Conservation (phyloP, 2,797 vertebrate genomes). For the Rhadinocentrus ornatus region DNA sequence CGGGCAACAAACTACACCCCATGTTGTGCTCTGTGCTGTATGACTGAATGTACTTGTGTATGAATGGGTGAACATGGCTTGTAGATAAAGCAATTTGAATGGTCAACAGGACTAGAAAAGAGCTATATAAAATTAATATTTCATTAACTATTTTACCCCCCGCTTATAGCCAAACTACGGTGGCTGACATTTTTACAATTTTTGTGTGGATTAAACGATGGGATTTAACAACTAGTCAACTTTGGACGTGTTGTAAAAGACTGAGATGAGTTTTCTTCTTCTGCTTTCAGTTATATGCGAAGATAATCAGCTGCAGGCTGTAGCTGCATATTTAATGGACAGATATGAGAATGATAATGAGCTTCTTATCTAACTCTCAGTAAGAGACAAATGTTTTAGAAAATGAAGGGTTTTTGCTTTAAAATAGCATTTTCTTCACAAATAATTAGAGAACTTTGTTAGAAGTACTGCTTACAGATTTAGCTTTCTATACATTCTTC, state of each 20-base stretch:
- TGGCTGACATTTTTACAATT: background rate
- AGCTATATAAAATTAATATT: background rate
- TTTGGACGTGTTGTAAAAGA: background rate
- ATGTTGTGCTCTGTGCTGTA: no score
- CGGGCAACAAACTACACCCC: background rate
- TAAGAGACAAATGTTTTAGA: constrained; percentile 2
- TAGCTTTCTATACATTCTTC: constrained; percentile 25
- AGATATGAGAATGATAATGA: constrained; percentile 6
- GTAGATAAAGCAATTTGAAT: background rate
- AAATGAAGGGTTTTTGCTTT: constrained; percentile 4
- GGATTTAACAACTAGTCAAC: background rate
- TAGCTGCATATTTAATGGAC: background rate
- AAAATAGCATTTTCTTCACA: constrained; percentile 20
- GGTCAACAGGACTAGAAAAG: background rate
- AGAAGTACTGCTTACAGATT: constrained; percentile 19
- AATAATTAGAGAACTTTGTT: constrained; percentile 18
- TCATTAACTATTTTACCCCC: background rate
- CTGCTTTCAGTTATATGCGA: background rate
- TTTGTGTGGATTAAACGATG: background rate
- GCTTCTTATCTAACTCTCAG: constrained; percentile 15
- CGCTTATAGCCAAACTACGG: background rate
- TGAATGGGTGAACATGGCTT: no score
- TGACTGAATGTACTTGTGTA: background rate
- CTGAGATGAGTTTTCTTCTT: background rate
- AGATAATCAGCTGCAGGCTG: constrained; percentile 1